Percentiles rank a stretch among this genome's conserved stretches.
These are phyloP conservation scores for Acipenser oxyrinchus DNA, from an alignment of 2,797 vertebrate genomes.

Conservation along the genomic window DNA sequence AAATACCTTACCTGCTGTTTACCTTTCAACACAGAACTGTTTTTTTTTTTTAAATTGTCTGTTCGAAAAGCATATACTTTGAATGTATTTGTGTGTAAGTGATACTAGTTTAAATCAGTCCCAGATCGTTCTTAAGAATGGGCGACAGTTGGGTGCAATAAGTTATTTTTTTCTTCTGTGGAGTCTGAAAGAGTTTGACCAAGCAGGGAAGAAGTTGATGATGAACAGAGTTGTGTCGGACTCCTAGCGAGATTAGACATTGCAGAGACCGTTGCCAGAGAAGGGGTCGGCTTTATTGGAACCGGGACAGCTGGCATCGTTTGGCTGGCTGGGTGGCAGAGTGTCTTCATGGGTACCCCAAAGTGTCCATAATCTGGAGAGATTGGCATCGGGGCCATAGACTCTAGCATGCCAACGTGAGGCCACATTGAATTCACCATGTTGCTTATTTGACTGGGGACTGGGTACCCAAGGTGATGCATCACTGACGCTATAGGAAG, in stretches of 20 bases:
- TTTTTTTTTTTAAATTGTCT: too few species aligned
- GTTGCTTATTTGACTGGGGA: conserved; percentile 78
- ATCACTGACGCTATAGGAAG: conserved; percentile 89
- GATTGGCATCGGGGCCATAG: conserved; percentile 65
- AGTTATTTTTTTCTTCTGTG: conserved; percentile 65
- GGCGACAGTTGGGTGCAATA: conserved; percentile 77
- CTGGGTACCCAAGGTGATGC: conserved; percentile 90
- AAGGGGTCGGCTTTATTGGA: conserved; percentile 86
- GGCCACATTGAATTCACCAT: conserved; percentile 92
- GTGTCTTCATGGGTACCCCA: conserved; percentile 79
- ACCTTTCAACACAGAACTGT: too few species aligned
- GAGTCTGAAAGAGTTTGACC: conserved; percentile 56
- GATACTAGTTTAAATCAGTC: too few species aligned
- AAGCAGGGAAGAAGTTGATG: conserved; percentile 54
- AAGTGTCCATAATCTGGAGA: conserved; percentile 82
- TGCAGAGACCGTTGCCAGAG: conserved; percentile 32
- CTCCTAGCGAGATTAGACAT: conserved; percentile 61
- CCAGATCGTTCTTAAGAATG: conserved; percentile 46
- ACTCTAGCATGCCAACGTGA: conserved; percentile 84
- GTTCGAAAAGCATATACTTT: too few species aligned
- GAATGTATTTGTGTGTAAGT: too few species aligned
- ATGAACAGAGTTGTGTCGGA: conserved; percentile 58
- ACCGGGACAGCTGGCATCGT: conserved; percentile 83
- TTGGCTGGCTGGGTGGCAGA: conserved; percentile 75
- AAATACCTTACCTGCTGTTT: too few species aligned